These are phyloP conservation scores for Cordilura impudica DNA, from an alignment of 2,888 invertebrate genomes.

Conservation along the genomic window DNA sequence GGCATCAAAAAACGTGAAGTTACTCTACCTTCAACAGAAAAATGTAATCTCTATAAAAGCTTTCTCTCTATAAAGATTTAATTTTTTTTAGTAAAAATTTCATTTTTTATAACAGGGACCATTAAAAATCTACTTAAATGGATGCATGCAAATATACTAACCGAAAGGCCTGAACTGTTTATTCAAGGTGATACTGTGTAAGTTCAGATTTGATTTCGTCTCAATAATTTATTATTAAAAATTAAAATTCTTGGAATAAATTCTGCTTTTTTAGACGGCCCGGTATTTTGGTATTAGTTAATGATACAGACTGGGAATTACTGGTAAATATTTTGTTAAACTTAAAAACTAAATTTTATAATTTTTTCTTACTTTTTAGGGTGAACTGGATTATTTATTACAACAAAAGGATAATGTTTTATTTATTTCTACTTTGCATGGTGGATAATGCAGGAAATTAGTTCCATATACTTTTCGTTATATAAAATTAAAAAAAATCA, in stretches of 20 bases:
- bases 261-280: slow-evolving; percentile 82
- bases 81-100: not conserved
- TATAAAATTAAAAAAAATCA: no score
- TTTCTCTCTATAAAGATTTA: not conserved
- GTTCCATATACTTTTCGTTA: no score
- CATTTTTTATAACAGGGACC: slow-evolving; percentile 80
- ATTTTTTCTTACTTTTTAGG: slow-evolving; percentile 72
- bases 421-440: slow-evolving; percentile 91
- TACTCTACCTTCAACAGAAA: slow-evolving; percentile 80
- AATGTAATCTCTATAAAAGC: slow-evolving; percentile 70
- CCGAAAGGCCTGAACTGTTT: slow-evolving; percentile 88
- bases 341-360: not conserved
- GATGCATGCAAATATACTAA: slow-evolving; percentile 90
- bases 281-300: slow-evolving; percentile 95
- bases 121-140: slow-evolving; percentile 86
- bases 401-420: slow-evolving; percentile 84
- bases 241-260: no score
- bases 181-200: slow-evolving; percentile 78
- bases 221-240: no score
- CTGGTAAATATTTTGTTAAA: slow-evolving; percentile 77
- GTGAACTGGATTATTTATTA: slow-evolving; percentile 85
- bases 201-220: no score
- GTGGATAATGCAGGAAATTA: no score
- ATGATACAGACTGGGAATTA: slow-evolving; percentile 97
- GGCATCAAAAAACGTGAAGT: slow-evolving; percentile 87